Evolutionary conservation across 2,113 vertebrate species (phyloP), one percentile per base, ranked within the genome.

Genomic region (Girardinichthys multiradiatus): DNA sequence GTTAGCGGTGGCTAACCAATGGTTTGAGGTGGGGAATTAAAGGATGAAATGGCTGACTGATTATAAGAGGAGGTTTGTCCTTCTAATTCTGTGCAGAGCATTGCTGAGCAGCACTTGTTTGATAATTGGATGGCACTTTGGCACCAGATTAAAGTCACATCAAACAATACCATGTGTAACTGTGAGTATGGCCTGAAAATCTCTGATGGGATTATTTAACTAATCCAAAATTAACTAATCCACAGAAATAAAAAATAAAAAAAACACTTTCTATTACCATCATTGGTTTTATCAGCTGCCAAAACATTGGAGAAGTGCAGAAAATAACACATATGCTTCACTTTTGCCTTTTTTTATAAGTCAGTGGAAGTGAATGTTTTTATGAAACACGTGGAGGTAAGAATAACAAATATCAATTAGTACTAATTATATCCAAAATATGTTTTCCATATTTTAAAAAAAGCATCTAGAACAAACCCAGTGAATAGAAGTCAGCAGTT

Each of bases 21-120:
- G 62, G 64, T 66, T 26, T 77, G 74, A 87, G 60, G 65, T 77
- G 79, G 39, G 75, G 69, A 77, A 66, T 68, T 27, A 27, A n/a
- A 64, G 35, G 24, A 19, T 64, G 62, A 14, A 69, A 82, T 7
- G 7, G 29, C 26, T 77, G 71, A 79, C 57, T 73, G 64, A 79
- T 13, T 21, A 29, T 28, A 64, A 59, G 19, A 12, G 54, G 35
- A 68, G 59, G 37, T 35, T 70, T 59, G 48, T 78, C 29, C 73
- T 70, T 64, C 57, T 26, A 45, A 65, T 62, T 29, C 59, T 59
- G 7, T 51, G 66, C 42, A n/a, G 33, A 54, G 42, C 69, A 58
- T 12, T 68, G 45, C 21, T 28, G n/a, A 30, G 19, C 69, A 71
- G 45, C 42, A 37, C 31, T 64, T 64, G 33, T n/a, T 59, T n/a